A percentile compares a stretch with the other conserved stretches of the same genome.
phyloP scores from a whole-genome alignment of 2,113 vertebrate species.

The Aegotheles bennettii region DNA sequence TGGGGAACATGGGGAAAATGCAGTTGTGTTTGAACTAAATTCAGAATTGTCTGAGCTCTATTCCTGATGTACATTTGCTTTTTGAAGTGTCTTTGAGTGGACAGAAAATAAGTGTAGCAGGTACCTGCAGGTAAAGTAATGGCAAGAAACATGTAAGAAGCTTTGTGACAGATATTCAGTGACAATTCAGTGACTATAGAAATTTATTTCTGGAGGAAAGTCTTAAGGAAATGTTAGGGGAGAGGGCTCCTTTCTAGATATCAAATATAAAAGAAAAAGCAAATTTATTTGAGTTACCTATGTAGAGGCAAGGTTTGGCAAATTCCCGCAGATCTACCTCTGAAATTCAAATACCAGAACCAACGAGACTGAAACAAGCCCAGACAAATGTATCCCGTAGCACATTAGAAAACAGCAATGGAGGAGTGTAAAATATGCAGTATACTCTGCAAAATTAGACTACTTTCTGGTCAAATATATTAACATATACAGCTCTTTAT shows the following conservation, averaged over 20 bases:
- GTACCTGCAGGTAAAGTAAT: not conserved
- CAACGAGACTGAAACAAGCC: not conserved
- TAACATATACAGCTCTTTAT: not conserved
- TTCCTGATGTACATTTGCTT: not conserved
- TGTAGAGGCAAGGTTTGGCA: not conserved
- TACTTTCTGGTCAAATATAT: not conserved
- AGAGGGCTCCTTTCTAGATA: not conserved
- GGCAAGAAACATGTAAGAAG: not conserved
- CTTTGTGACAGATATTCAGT: not conserved
- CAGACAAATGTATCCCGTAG: not conserved
- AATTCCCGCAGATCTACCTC: not conserved
- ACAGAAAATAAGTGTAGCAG: not conserved
- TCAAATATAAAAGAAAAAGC: slow-evolving; percentile 11
- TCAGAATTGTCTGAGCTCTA: not conserved
- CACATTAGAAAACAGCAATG: not conserved
- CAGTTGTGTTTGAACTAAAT: not conserved
- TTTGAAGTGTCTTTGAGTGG: not conserved
- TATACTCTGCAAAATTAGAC: not conserved
- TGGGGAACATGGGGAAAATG: not conserved
- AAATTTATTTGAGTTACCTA: not conserved
- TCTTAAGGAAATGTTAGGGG: not conserved
- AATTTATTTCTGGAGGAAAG: not conserved
- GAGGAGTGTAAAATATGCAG: not conserved
- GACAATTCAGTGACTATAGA: not conserved
- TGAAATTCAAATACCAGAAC: not conserved